phyloP scores from a whole-genome alignment of 2,888 invertebrate species.

The Odontomyia ornata region DNA sequence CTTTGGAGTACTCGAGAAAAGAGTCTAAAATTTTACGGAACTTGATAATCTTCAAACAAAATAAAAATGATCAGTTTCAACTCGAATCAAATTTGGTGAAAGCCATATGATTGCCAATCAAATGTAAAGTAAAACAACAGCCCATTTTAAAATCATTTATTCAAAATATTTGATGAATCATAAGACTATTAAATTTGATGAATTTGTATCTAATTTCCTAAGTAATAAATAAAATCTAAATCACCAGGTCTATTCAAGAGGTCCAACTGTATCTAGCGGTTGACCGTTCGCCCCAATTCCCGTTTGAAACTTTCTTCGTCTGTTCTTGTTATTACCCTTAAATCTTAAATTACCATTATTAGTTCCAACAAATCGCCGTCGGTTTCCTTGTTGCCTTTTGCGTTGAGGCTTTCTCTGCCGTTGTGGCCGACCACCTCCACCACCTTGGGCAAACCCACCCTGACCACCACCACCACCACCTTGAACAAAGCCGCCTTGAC shows the following conservation, averaged over 20 bases:
- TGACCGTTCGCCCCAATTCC: not conserved
- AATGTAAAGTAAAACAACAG: too few species aligned
- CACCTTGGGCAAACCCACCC: not conserved
- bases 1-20: too few species aligned
- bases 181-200: too few species aligned
- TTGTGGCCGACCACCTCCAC: constrained; percentile 1
- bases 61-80: too few species aligned
- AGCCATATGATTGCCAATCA: too few species aligned
- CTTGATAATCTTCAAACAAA: too few species aligned
- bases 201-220: too few species aligned
- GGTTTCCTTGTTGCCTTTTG: not conserved
- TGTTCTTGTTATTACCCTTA: not conserved
- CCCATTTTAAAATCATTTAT: too few species aligned
- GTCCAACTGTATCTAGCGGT: not conserved
- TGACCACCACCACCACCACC: not conserved
- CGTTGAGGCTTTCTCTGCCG: constrained; percentile 25
- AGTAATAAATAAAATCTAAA: not conserved
- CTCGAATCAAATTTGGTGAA: too few species aligned
- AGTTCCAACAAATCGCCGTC: constrained; percentile 27
- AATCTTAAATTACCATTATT: constrained; percentile 34
- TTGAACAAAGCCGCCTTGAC: not conserved
- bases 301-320: constrained; percentile 3
- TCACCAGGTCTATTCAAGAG: not conserved
- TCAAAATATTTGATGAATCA: not conserved
- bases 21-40: too few species aligned